Evolutionary conservation across 2,797 vertebrate species (phyloP).

Genomic region (Rhinogobio ventralis): DNA sequence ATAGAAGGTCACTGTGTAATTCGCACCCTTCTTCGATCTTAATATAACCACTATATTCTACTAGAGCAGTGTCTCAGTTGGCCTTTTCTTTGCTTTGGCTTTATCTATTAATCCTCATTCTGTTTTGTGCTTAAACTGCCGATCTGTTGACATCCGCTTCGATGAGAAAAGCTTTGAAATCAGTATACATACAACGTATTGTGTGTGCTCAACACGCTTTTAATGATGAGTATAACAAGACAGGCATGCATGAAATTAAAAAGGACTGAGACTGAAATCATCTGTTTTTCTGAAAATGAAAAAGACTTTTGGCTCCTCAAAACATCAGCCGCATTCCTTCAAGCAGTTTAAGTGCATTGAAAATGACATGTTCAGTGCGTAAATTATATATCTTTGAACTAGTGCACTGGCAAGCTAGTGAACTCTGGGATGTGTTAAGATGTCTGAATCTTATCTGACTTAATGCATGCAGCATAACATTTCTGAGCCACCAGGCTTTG

Average conservation of each 20-base stretch:
- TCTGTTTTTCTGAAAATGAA: slow-evolving; percentile 23
- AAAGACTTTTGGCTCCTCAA: slow-evolving; percentile 33
- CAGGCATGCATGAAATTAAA: slow-evolving; percentile 48
- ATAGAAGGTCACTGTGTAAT: slow-evolving; percentile 4
- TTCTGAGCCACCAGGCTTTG: slow-evolving; percentile 35
- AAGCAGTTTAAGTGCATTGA: slow-evolving; percentile 41
- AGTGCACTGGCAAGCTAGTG: slow-evolving; percentile 31
- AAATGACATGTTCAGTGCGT: slow-evolving; percentile 48
- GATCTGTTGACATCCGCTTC: slow-evolving; percentile 21
- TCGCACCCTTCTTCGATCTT: background rate
- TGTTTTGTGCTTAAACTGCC: slow-evolving; percentile 45
- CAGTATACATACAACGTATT: background rate
- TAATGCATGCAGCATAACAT: slow-evolving; percentile 39
- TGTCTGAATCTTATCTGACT: slow-evolving; percentile 45
- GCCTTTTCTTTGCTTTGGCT: slow-evolving; percentile 7
- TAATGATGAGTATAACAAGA: slow-evolving; percentile 36
- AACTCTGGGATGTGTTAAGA: slow-evolving; percentile 49
- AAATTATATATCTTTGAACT: slow-evolving; percentile 49
- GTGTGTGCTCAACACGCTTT: slow-evolving; percentile 23
- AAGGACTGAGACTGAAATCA: slow-evolving; percentile 14
- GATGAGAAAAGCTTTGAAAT: slow-evolving; percentile 28
- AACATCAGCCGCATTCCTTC: slow-evolving; percentile 16
- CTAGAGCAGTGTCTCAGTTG: background rate
- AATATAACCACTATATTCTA: background rate
- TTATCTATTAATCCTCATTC: slow-evolving; percentile 38